Conservation (phyloP, 2,888 invertebrate species). For the Harpalus rubripes region DNA sequence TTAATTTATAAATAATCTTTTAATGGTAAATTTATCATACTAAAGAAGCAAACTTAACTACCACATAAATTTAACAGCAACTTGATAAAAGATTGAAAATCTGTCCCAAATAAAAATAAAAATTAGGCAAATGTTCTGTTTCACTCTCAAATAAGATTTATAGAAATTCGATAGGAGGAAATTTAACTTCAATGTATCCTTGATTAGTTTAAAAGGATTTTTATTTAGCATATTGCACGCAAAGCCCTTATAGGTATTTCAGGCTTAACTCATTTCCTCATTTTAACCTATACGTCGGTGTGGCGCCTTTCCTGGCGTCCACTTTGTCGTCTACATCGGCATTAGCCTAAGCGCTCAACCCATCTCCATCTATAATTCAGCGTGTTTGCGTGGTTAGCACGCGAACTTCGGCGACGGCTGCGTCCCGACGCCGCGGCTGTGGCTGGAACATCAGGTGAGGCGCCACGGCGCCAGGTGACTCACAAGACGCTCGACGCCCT, state of each 20-base stretch:
- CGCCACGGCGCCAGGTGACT: slow-evolving; percentile 67
- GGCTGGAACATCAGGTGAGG: slow-evolving; percentile 72
- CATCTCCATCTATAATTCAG: slow-evolving; percentile 63
- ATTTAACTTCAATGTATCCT: background rate
- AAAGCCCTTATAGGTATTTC: background rate
- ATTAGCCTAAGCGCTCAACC: slow-evolving; percentile 11
- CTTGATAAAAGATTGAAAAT: no score
- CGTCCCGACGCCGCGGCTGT: slow-evolving; percentile 68
- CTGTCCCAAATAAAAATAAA: no score
- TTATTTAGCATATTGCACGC: background rate
- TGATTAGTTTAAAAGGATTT: background rate
- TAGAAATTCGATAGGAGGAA: background rate
- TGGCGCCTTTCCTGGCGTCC: slow-evolving; percentile 24
- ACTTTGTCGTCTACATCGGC: slow-evolving; percentile 26
- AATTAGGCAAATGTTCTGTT: no score
- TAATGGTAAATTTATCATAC: no score
- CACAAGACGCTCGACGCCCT: background rate
- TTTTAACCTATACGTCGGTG: background rate
- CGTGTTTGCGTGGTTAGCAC: slow-evolving; percentile 62
- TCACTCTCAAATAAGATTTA: background rate
- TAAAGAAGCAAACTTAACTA: no score
- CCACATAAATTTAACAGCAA: no score
- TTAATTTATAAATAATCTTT: no score
- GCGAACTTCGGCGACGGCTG: slow-evolving; percentile 68
- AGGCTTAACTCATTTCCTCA: background rate